Evolutionary conservation across 2,888 invertebrate species (phyloP).

Genomic region (Drosophila planitibia): DNA sequence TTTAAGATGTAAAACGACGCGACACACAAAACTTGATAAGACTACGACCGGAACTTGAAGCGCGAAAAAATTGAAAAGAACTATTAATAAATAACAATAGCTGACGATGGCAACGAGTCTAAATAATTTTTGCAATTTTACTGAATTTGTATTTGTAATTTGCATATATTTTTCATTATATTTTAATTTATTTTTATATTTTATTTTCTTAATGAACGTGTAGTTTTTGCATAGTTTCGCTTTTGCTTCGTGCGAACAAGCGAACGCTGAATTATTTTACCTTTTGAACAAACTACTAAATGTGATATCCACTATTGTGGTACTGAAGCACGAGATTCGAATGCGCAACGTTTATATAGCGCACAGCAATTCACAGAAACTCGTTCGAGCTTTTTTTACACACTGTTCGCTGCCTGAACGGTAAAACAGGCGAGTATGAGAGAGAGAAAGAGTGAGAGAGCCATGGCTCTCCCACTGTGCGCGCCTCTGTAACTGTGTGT

Average conservation of each 20-base stretch:
- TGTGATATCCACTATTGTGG: slow-evolving; percentile 83
- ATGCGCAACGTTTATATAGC: slow-evolving; percentile 84
- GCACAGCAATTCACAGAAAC: slow-evolving; percentile 61
- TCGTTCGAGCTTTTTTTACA: slow-evolving; percentile 67
- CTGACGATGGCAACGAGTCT: slow-evolving; percentile 34
- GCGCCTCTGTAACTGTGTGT: slow-evolving; percentile 8
- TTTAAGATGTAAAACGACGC: slow-evolving; percentile 21
- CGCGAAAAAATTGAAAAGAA: slow-evolving; percentile 19
- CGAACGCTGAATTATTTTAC: slow-evolving; percentile 52
- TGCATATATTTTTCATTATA: slow-evolving; percentile 1
- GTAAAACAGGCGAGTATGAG: slow-evolving; percentile 45
- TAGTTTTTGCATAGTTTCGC: slow-evolving; percentile 51
- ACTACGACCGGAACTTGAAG: slow-evolving; percentile 65
- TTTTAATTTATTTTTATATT: slow-evolving; percentile 16
- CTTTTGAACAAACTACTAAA: slow-evolving; percentile 77
- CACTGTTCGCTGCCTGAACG: slow-evolving; percentile 51
- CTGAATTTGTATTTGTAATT: not conserved
- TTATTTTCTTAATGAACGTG: slow-evolving; percentile 32
- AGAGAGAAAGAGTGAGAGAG: slow-evolving; percentile 35
- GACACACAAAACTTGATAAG: slow-evolving; percentile 63
- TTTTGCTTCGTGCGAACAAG: slow-evolving; percentile 26
- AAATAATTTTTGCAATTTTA: slow-evolving; percentile 12
- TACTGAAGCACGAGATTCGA: slow-evolving; percentile 84
- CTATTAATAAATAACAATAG: slow-evolving; percentile 34
- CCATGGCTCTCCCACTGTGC: slow-evolving; percentile 41